These are phyloP conservation scores for Aldrovandia affinis DNA, from an alignment of 2,797 vertebrate genomes.

Conservation along the genomic window DNA sequence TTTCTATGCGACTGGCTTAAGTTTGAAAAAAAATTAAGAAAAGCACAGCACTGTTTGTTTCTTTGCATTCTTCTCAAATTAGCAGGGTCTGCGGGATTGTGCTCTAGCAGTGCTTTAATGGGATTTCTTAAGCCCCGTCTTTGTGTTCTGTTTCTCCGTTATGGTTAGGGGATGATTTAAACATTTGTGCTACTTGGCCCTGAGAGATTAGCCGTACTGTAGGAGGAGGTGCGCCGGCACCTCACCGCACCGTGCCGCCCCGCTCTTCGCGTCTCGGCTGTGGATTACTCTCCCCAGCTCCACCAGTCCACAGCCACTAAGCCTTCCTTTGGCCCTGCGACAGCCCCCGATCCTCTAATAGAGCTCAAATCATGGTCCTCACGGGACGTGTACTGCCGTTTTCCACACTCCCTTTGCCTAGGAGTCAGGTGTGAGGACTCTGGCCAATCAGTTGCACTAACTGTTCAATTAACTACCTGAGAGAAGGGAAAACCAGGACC, in stretches of 20 bases:
- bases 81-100: slow-evolving; percentile 27
- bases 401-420: too few relatives aligned
- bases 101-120: slow-evolving; percentile 37
- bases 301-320: background rate
- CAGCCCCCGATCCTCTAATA: too few relatives aligned
- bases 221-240: slow-evolving; percentile 35
- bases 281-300: slow-evolving; percentile 41
- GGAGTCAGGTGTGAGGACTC: too few relatives aligned
- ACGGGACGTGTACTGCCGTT: too few relatives aligned
- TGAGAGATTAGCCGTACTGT: slow-evolving; percentile 32
- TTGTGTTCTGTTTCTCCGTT: slow-evolving; percentile 36
- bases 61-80: slow-evolving; percentile 47
- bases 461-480: too few relatives aligned
- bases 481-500: too few relatives aligned
- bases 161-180: slow-evolving; percentile 37
- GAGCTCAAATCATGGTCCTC: too few relatives aligned
- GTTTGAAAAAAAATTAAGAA: slow-evolving; percentile 34
- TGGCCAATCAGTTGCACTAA: too few relatives aligned
- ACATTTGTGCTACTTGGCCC: slow-evolving; percentile 51
- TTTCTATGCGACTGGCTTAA: background rate
- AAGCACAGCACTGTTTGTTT: slow-evolving; percentile 29
- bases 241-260: too few relatives aligned
- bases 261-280: too few relatives aligned
- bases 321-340: too few relatives aligned
- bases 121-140: slow-evolving; percentile 34